phyloP scores from a whole-genome alignment of 2,113 vertebrate species.

The Ctenomys sociabilis region DNA sequence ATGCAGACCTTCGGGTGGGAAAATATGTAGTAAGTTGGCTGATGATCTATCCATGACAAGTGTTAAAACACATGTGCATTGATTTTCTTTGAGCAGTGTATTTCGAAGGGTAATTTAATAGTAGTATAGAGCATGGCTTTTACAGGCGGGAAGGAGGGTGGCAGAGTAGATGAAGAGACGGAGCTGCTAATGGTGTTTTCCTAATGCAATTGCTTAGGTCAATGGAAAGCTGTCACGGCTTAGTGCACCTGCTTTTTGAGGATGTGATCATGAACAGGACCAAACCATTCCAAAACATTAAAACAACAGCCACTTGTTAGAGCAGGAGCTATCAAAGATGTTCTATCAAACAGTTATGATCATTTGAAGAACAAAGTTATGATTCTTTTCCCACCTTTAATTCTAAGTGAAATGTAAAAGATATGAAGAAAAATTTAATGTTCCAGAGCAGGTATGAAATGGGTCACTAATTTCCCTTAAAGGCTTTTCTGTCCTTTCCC shows the following conservation, averaged over 20 bases:
- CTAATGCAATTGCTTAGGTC: constrained; percentile 88
- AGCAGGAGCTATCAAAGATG: constrained; percentile 81
- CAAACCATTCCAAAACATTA: constrained; percentile 84
- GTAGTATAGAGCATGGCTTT: constrained; percentile 85
- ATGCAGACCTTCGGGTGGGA: constrained; percentile 78
- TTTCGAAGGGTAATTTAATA: constrained; percentile 90
- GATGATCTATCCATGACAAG: constrained; percentile 87
- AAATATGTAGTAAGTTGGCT: constrained; percentile 84
- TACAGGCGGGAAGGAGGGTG: constrained; percentile 64
- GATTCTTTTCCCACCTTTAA: constrained; percentile 62
- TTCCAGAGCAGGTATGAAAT: constrained; percentile 26
- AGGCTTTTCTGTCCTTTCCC: constrained; percentile 20
- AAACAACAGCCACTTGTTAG: constrained; percentile 85
- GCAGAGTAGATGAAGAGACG: constrained; percentile 82
- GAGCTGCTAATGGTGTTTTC: constrained; percentile 85
- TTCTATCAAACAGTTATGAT: constrained; percentile 79
- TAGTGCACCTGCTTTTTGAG: constrained; percentile 84
- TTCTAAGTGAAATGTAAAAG: constrained; percentile 62
- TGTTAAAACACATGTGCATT: constrained; percentile 87
- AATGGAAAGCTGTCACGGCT: constrained; percentile 86
- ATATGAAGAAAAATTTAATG: constrained; percentile 51
- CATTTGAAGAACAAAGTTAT: constrained; percentile 59
- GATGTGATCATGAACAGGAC: constrained; percentile 82
- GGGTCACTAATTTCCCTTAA: constrained; percentile 14
- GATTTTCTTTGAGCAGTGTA: constrained; percentile 85